phyloP scores from a whole-genome alignment of 1,140 invertebrate species.

The Onthophagus taurus region DNA sequence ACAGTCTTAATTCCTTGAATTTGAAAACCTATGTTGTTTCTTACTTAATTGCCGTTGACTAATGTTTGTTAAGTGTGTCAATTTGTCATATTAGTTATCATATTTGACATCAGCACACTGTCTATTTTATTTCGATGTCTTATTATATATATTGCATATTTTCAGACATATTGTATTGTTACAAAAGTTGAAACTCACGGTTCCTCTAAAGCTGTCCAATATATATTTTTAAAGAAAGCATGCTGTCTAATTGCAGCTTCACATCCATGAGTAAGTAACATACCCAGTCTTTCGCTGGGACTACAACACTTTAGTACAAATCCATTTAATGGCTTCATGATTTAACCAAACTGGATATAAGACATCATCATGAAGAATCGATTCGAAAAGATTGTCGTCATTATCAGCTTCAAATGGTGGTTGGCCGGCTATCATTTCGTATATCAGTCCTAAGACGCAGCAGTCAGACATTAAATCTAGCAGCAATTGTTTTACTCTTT shows the following conservation, averaged over 20 bases:
- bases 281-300: constrained; percentile 87
- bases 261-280: constrained; percentile 61
- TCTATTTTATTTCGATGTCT: too few species aligned
- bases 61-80: too few species aligned
- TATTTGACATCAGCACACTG: too few species aligned
- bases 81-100: too few species aligned
- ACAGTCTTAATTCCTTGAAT: too few species aligned
- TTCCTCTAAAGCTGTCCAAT: constrained; percentile 90
- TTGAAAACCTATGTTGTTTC: too few species aligned
- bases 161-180: too few species aligned
- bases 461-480: too few species aligned
- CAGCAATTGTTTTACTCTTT: too few species aligned
- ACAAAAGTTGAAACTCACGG: too few species aligned
- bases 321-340: constrained; percentile 92
- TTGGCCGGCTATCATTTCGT: constrained; percentile 99
- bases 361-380: constrained; percentile 96
- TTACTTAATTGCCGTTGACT: too few species aligned
- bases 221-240: constrained; percentile 93
- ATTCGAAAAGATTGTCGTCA: constrained; percentile 98
- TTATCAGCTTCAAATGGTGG: constrained; percentile 99
- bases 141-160: too few species aligned
- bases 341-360: constrained; percentile 96
- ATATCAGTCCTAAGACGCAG: constrained; percentile 98
- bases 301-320: constrained; percentile 99
- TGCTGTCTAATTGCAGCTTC: constrained; percentile 85